These are phyloP conservation scores for Austrofundulus limnaeus DNA, from an alignment of 2,113 vertebrate genomes.

Conservation along the genomic window DNA sequence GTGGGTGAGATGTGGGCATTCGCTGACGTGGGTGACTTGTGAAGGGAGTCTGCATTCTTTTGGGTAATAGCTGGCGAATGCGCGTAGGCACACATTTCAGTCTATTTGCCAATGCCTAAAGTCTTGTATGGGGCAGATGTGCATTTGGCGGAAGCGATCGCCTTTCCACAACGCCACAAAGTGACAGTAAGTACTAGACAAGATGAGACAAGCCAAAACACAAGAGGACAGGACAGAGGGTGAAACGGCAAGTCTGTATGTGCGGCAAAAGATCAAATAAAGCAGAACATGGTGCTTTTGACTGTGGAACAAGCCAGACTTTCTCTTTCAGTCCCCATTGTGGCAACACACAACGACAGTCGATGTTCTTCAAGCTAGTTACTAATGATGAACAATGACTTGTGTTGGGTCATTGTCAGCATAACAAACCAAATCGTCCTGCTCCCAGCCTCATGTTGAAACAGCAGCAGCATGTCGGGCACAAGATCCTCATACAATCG, in stretches of 20 bases:
- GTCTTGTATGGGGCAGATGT: constrained; percentile 19
- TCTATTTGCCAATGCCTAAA: constrained; percentile 28
- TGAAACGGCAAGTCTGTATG: not conserved
- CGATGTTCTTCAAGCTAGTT: constrained; percentile 24
- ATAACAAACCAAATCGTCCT: constrained; percentile 43
- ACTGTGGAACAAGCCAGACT: constrained; percentile 1
- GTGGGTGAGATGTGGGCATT: constrained; percentile 25
- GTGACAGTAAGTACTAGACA: not conserved
- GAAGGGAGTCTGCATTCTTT: constrained; percentile 34
- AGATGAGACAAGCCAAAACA: not conserved
- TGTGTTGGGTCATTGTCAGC: constrained; percentile 36
- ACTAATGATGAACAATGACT: constrained; percentile 34
- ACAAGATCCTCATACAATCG: constrained; percentile 1
- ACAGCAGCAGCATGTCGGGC: constrained; percentile 33
- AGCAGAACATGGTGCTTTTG: not conserved
- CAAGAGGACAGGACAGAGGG: constrained; percentile 18
- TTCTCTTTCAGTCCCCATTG: constrained; percentile 4
- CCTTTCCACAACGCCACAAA: constrained; percentile 21
- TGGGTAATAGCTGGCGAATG: constrained; percentile 30
- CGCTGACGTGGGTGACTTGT: constrained; percentile 5
- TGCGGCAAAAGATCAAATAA: constrained; percentile 6
- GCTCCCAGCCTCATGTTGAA: constrained; percentile 36
- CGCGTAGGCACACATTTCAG: constrained; percentile 12
- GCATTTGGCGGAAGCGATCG: constrained; percentile 4
- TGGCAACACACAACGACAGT: not conserved